A percentile compares a stretch with the other conserved stretches of the same genome.
phyloP scores from a whole-genome alignment of 2,113 vertebrate species.

The Semnornis frantzii region DNA sequence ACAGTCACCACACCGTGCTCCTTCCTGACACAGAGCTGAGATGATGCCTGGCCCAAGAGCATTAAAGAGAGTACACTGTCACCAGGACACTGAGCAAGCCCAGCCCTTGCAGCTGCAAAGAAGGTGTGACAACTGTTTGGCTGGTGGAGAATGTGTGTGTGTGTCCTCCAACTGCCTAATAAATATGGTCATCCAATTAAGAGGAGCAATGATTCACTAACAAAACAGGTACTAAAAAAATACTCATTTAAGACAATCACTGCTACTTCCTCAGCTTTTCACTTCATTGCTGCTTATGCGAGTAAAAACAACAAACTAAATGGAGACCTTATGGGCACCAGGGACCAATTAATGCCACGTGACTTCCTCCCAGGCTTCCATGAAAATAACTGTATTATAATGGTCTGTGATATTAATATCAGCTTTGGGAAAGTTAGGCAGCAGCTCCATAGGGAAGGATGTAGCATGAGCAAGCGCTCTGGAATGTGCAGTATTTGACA shows the following conservation, averaged over 20 bases:
- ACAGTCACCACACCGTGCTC: not conserved
- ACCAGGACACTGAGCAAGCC: not conserved
- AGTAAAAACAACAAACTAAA: constrained; percentile 95
- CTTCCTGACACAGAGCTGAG: not conserved
- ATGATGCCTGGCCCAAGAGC: not conserved
- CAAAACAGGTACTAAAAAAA: constrained; percentile 82
- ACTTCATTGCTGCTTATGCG: constrained; percentile 91
- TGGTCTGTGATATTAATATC: constrained; percentile 99
- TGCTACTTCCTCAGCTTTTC: constrained; percentile 93
- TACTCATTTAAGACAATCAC: constrained; percentile 81
- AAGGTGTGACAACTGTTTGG: not conserved
- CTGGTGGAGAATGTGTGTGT: constrained; percentile 32
- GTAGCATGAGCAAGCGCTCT: constrained; percentile 84
- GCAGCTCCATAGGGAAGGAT: constrained; percentile 85
- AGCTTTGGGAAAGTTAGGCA: constrained; percentile 93
- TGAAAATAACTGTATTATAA: constrained; percentile 99
- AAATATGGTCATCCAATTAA: constrained; percentile 79
- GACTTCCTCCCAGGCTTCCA: constrained; percentile 97
- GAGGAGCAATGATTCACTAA: constrained; percentile 85
- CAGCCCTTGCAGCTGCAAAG: not conserved
- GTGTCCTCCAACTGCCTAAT: constrained; percentile 21
- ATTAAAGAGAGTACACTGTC: not conserved
- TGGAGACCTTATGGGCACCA: constrained; percentile 83
- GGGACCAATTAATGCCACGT: constrained; percentile 97
- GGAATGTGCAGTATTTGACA: constrained; percentile 89